Base-by-base conservation (phyloP, 2,797 vertebrate species). In the Labeo calbasu region DNA sequence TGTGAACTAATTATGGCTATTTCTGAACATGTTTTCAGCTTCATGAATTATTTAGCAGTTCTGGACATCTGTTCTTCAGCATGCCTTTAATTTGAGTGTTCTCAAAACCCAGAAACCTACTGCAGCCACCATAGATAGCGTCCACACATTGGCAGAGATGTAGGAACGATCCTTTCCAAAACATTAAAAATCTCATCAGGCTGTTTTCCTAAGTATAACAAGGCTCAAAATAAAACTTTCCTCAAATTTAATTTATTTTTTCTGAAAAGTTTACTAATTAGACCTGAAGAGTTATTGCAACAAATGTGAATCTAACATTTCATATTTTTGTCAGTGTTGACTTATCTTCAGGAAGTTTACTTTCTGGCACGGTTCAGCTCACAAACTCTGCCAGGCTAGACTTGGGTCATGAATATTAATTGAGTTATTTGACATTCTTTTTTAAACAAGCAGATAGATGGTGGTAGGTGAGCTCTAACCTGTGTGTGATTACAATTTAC, bases 41-140 rank as follows among this genome's bases (percentile, higher is more conserved):
- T 87, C 53, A 81, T 88, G 59, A 85, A 89, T 88, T 85, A 89
- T 89, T 87, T 53, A 86, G 63, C 25, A 46, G 36, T 65, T 51
- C 61, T 76, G 72, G 83, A 66, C 83, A 76, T 82, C 83, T 78
- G 86, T 77, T 84, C 71, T 40, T 28, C 65, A 76, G 83, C 77
- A 76, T 77, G 71, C 23, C 28, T 32, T 85, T 87, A 86, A 82
- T 82, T 79, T 61, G 46, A 57, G 55, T 80, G 70, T 77, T 53
- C 79, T 55, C 17, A 77, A 84, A 82, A 86, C 78, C 81, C 43
- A 85, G 69, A 86, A 86, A 85, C 72, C 84, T 76, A 65, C 50
- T 51, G 79, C 15, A 83, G 15, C 21, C 36, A 76, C 55, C 57
- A 59, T 51, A 73, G 43, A 73, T 48, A 21, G 59, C 1, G 0